Conservation (phyloP, 2,888 invertebrate species). For the Synanthedon myopaeformis region DNA sequence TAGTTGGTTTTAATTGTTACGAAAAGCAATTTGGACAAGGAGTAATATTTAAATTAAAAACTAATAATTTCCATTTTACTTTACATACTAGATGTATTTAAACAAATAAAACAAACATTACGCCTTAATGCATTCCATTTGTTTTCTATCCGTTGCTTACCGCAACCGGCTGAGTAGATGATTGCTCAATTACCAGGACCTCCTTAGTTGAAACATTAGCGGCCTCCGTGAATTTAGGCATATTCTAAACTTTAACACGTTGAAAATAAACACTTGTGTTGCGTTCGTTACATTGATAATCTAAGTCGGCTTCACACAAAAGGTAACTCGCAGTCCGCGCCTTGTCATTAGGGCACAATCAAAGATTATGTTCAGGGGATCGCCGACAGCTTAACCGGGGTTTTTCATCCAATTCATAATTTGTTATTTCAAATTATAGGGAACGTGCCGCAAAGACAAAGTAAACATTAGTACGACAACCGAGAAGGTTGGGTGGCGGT, state of each 20-base stretch:
- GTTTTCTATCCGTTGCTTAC: slow-evolving; percentile 61
- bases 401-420: slow-evolving; percentile 68
- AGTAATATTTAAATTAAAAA: slow-evolving; percentile 15
- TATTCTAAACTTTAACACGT: slow-evolving; percentile 48
- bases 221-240: slow-evolving; percentile 23
- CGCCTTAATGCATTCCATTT: slow-evolving; percentile 48
- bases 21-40: slow-evolving; percentile 6
- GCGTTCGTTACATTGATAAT: slow-evolving; percentile 34
- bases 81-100: slow-evolving; percentile 12
- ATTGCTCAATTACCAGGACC: slow-evolving; percentile 70
- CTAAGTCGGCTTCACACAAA: slow-evolving; percentile 60
- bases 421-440: slow-evolving; percentile 66
- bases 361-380: slow-evolving; percentile 67
- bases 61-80: slow-evolving; percentile 1
- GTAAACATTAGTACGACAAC: slow-evolving; percentile 49
- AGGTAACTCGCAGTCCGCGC: slow-evolving; percentile 58
- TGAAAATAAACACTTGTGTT: slow-evolving; percentile 45
- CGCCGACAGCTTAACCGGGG: slow-evolving; percentile 66
- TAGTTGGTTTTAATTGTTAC: too few relatives aligned
- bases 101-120: slow-evolving; percentile 48
- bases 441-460: slow-evolving; percentile 62
- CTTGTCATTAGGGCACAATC: slow-evolving; percentile 68
- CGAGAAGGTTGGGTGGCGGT: slow-evolving; percentile 6
- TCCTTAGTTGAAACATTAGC: slow-evolving; percentile 64
- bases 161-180: slow-evolving; percentile 65